Conservation (phyloP, 1,140 invertebrate species). For the Drosophila tristis region DNA sequence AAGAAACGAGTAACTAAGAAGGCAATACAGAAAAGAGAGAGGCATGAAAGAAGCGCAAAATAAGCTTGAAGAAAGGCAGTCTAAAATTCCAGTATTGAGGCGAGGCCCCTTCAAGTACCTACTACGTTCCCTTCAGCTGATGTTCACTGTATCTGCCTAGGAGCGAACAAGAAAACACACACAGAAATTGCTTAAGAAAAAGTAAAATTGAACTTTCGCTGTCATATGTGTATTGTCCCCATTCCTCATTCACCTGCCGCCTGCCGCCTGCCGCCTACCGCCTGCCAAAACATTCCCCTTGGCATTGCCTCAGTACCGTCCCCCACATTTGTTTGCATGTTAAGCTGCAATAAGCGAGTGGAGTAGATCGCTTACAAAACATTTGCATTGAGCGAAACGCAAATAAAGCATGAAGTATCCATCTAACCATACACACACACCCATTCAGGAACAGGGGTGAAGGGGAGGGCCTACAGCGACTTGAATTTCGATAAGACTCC, state of each 20-base stretch:
- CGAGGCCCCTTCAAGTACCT: no score
- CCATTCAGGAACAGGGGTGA: neutral
- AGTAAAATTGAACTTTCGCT: constrained; percentile 7
- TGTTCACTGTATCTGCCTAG: no score
- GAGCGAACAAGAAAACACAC: no score
- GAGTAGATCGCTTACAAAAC: constrained; percentile 55
- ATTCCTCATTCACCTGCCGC: neutral
- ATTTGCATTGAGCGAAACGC: constrained; percentile 39
- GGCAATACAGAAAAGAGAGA: no score
- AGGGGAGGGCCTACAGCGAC: neutral
- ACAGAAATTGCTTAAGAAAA: neutral
- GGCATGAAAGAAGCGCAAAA: no score
- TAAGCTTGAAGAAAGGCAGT: no score
- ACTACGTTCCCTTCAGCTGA: no score
- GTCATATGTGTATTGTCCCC: neutral
- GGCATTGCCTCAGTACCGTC: constrained; percentile 1
- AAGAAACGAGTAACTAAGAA: no score
- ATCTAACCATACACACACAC: constrained; percentile 6
- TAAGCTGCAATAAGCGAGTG: constrained; percentile 43
- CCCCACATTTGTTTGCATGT: constrained; percentile 35
- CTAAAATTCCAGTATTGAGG: no score
- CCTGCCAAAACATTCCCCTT: neutral
- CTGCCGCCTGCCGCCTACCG: no score
- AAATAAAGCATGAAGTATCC: constrained; percentile 13
- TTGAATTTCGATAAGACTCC: constrained; percentile 39